Base-by-base conservation (phyloP, 1,140 invertebrate species). In the Venturia canescens region DNA sequence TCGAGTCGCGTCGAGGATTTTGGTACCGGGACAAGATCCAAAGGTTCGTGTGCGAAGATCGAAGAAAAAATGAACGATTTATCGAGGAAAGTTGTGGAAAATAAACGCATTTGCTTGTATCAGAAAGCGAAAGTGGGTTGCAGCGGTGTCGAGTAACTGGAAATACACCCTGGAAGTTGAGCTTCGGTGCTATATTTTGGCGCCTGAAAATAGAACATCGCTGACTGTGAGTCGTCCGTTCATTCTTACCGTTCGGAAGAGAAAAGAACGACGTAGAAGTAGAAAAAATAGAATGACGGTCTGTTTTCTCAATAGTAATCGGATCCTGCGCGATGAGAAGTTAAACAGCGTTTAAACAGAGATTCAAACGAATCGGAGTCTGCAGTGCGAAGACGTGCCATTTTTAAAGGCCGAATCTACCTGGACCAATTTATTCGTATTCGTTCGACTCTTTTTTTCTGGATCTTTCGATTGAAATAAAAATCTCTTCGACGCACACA, bases 301-400 rank as follows among this genome's bases (percentile, higher is more conserved):
- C 4, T 50, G 16, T 74, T 18, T 50, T 74, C 53, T 50, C 26
- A 74, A 53, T 29, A 74, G 71, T 74, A 74, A 74, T 74, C 71
- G 71, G 71, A 74, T 74, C 71, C 26, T 57, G 44, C 29, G 57
- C 34, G 6, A 72, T 21, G 31, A 26, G 31, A 57, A 74, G 57
- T 50, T n/a, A 29, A 57, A 57, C 5, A 27, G n/a, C 23, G 21
- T 57, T 74, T 29, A 23, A 15, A 74, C n/a, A 57, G 38, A 44
- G 38, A 48, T 9, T 74, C 23, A 11, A 13, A 38, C 48, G 18
- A 44, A 44, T 44, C 7, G 38, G 38, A 44, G 7, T 11, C 38
- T 44, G 38, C 9, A n/a, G n/a, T 34, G 38, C 38, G 11, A 9
- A 44, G n/a, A n/a, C n/a, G n/a, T n/a, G n/a, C n/a, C n/a, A n/a